These are phyloP conservation scores for Neogobius melanostomus DNA, from an alignment of 2,113 vertebrate genomes.

Conservation along the genomic window DNA sequence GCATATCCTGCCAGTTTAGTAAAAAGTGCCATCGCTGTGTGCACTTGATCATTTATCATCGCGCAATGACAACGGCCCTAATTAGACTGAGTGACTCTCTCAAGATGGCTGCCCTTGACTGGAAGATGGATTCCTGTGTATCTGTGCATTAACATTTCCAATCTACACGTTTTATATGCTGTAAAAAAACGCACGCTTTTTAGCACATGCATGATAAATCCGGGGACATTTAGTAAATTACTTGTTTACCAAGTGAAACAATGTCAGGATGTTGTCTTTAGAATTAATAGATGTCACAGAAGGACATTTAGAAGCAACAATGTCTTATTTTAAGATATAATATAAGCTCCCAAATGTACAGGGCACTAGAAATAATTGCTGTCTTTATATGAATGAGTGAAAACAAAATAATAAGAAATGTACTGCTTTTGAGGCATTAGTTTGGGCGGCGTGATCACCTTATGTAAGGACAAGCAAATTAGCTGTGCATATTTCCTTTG, in stretches of 20 bases:
- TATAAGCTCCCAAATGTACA: no score
- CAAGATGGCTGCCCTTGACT: background rate
- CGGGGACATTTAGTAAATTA: background rate
- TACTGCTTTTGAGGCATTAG: no score
- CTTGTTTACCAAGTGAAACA: background rate
- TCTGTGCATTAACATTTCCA: constrained; percentile 3
- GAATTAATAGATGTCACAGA: background rate
- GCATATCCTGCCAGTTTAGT: constrained; percentile 7
- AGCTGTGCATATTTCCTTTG: background rate
- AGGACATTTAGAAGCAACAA: background rate
- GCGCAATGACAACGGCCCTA: background rate
- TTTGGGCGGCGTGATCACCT: no score
- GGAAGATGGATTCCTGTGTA: constrained; percentile 5
- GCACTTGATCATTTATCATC: background rate
- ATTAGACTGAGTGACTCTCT: constrained; percentile 4
- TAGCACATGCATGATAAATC: background rate
- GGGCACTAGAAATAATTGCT: no score
- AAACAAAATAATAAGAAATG: no score
- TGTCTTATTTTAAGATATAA: no score
- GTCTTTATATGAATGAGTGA: no score
- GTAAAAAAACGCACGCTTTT: background rate
- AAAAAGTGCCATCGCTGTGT: background rate
- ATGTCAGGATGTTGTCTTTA: background rate
- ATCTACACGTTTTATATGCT: background rate
- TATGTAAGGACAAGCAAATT: background rate